phyloP scores from a whole-genome alignment of 2,797 vertebrate genomes.

The Thamnophis elegans region DNA sequence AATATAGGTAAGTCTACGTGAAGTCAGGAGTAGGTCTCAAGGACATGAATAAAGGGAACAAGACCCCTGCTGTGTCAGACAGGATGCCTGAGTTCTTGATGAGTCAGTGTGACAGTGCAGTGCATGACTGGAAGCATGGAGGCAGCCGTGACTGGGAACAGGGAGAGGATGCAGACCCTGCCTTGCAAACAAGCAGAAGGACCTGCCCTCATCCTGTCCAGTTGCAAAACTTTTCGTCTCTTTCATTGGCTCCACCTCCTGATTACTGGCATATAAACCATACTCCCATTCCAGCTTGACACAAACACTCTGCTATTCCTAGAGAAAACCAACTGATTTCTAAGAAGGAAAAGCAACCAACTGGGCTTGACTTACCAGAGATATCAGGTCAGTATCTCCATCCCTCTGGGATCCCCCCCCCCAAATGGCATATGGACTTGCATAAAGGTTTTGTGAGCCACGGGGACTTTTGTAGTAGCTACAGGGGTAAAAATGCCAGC shows the following conservation, averaged over 20 bases:
- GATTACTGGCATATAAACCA: constrained; percentile 4
- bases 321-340: background rate
- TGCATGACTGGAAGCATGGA: constrained; percentile 6
- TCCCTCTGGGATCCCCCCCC: background rate
- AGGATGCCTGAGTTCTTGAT: constrained; percentile 1
- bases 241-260: constrained; percentile 8
- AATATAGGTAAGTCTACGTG: background rate
- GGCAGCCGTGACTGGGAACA: background rate
- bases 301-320: background rate
- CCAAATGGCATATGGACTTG: background rate
- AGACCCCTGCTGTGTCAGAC: background rate
- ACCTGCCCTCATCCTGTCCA: constrained; percentile 14
- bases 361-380: background rate
- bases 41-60: background rate
- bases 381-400: constrained; percentile 13
- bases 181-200: background rate
- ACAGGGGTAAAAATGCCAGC: background rate
- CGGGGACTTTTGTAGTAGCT: background rate
- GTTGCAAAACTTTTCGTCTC: background rate
- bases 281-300: background rate
- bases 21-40: background rate
- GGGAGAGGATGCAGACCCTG: constrained; percentile 8
- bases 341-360: background rate
- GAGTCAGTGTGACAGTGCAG: background rate
- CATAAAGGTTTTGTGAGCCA: background rate